phyloP scores from a whole-genome alignment of 2,888 invertebrate genomes.

The Tenthredo distinguenda region DNA sequence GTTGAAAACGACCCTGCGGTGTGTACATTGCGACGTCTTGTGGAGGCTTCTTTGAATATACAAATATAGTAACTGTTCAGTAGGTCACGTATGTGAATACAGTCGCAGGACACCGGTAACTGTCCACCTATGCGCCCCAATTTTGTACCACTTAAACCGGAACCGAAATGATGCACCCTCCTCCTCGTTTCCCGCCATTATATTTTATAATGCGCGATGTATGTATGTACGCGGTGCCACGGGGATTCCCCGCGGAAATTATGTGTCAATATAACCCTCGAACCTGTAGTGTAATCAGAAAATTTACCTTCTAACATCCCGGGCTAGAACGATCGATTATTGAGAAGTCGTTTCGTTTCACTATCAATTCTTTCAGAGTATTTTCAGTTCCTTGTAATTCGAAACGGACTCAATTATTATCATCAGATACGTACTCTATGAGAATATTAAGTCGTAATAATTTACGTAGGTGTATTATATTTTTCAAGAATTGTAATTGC shows the following conservation, averaged over 20 bases:
- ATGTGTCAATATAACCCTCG: too few relatives aligned
- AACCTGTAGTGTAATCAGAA: neutral
- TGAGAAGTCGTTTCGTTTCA: neutral
- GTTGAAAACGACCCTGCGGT: slow-evolving; percentile 30
- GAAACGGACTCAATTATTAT: neutral
- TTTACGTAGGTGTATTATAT: too few relatives aligned
- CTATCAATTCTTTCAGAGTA: neutral
- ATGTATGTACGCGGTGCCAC: neutral
- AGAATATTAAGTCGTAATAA: too few relatives aligned
- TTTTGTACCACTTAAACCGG: neutral
- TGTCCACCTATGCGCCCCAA: neutral
- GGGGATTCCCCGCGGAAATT: neutral
- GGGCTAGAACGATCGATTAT: neutral
- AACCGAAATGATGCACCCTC: slow-evolving; percentile 7
- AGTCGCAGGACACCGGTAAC: neutral
- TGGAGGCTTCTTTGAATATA: slow-evolving; percentile 8
- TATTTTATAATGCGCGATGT: neutral
- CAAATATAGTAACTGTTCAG: slow-evolving; percentile 8
- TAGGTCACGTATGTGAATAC: slow-evolving; percentile 22
- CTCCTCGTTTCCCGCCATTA: neutral
- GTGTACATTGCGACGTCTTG: slow-evolving; percentile 8
- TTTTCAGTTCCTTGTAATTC: neutral
- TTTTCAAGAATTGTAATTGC: too few relatives aligned
- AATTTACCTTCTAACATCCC: too few relatives aligned
- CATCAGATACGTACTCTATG: too few relatives aligned